Conservation (phyloP, 2,113 vertebrate genomes). For the Pelvicachromis taeniatus region DNA sequence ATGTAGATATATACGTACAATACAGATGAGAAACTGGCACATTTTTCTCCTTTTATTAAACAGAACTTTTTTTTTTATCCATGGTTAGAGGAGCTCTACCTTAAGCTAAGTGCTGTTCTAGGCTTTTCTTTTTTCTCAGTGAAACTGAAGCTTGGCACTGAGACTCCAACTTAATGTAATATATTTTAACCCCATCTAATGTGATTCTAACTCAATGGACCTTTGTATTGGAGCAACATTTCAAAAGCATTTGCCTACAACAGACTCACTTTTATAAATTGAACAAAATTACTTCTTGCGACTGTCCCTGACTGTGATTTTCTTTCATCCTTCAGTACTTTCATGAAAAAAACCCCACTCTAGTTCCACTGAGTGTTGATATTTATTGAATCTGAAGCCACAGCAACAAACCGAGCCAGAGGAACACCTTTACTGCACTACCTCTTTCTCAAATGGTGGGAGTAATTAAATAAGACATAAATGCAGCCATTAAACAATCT, state of each 20-base stretch:
- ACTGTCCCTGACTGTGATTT: not conserved
- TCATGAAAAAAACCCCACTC: not conserved
- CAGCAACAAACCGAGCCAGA: not conserved
- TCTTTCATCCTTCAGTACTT: not conserved
- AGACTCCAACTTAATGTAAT: not conserved
- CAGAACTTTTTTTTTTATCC: not conserved
- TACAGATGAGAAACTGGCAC: not conserved
- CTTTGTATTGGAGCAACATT: not conserved
- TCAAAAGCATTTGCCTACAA: not conserved
- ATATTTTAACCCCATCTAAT: not conserved
- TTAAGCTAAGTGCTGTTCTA: not conserved
- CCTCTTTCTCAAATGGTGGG: not conserved
- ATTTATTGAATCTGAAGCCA: not conserved
- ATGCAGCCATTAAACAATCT: constrained; percentile 46
- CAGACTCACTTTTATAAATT: not conserved
- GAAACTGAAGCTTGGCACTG: not conserved
- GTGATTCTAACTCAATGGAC: not conserved
- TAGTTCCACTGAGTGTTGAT: not conserved
- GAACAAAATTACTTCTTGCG: not conserved
- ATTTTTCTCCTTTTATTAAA: not conserved
- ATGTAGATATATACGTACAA: not conserved
- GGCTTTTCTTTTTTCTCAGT: not conserved
- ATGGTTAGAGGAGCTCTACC: not conserved
- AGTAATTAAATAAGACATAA: constrained; percentile 46
- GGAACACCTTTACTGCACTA: not conserved